Conservation (phyloP, 2,113 vertebrate genomes). For the Alethe castanea region DNA sequence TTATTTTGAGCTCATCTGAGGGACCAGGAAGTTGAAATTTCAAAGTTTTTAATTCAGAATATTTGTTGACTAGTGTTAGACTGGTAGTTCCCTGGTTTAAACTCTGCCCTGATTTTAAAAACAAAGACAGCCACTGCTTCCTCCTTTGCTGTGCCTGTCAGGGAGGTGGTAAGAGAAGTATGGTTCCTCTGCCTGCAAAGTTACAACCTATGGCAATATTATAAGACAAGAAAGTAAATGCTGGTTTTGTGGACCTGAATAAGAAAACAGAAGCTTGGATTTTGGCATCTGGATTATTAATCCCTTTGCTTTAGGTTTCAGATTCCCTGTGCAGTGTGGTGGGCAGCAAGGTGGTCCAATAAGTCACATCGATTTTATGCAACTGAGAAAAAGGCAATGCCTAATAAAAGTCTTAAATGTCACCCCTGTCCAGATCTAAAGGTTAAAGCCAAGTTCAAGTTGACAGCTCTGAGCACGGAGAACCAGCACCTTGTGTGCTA, state of each 20-base stretch:
- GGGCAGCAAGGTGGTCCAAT: not conserved
- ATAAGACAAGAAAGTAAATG: not conserved
- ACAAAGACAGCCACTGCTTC: not conserved
- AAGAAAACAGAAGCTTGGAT: not conserved
- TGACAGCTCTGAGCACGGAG: not conserved
- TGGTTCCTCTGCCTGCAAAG: not conserved
- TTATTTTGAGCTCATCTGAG: not conserved
- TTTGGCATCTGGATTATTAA: not conserved
- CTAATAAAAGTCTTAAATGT: not conserved
- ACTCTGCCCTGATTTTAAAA: not conserved
- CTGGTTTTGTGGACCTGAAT: not conserved
- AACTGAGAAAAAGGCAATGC: not conserved
- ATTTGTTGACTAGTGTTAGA: not conserved
- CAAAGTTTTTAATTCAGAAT: not conserved
- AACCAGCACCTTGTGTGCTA: not conserved
- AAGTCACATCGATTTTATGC: not conserved
- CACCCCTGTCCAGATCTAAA: not conserved
- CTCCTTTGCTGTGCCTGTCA: not conserved
- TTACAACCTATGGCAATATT: not conserved
- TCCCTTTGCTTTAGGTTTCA: not conserved
- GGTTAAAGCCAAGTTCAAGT: not conserved
- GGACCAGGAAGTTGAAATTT: not conserved
- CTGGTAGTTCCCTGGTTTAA: not conserved
- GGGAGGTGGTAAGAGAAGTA: not conserved
- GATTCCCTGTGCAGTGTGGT: not conserved